Evolutionary conservation across 2,888 invertebrate genomes (phyloP).

Genomic region (Toxonevra muliebris): DNA sequence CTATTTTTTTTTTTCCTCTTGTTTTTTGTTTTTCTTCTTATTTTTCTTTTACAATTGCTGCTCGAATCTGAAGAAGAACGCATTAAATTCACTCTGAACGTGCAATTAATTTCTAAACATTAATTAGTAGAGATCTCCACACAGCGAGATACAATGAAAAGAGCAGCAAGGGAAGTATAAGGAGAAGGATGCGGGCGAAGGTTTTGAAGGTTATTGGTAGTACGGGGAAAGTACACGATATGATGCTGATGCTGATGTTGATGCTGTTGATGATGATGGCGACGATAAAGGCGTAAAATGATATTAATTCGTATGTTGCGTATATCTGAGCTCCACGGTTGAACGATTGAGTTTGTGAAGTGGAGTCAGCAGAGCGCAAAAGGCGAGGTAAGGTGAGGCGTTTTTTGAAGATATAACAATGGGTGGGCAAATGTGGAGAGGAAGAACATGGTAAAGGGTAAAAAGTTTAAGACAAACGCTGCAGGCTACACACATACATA

Average conservation of each 20-base stretch:
- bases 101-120: conserved; percentile 28
- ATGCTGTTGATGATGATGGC: too few species aligned
- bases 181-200: neutral
- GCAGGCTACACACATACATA: too few species aligned
- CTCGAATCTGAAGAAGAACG: neutral
- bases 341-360: too few species aligned
- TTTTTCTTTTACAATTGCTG: neutral
- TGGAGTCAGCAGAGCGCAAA: too few species aligned
- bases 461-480: neutral
- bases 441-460: neutral
- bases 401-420: neutral
- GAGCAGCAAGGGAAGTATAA: neutral
- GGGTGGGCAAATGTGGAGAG: neutral
- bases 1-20: neutral
- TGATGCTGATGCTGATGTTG: neutral
- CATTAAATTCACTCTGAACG: conserved; percentile 7
- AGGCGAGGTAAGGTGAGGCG: too few species aligned
- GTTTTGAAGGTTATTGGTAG: neutral
- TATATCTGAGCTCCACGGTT: neutral
- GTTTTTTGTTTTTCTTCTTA: neutral
- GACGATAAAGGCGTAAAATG: neutral
- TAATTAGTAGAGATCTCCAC: conserved; percentile 24
- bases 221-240: neutral
- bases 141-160: neutral
- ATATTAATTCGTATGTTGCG: neutral